Evolutionary conservation across 2,113 vertebrate species (phyloP).

Genomic region (Chaetodon trifascialis): DNA sequence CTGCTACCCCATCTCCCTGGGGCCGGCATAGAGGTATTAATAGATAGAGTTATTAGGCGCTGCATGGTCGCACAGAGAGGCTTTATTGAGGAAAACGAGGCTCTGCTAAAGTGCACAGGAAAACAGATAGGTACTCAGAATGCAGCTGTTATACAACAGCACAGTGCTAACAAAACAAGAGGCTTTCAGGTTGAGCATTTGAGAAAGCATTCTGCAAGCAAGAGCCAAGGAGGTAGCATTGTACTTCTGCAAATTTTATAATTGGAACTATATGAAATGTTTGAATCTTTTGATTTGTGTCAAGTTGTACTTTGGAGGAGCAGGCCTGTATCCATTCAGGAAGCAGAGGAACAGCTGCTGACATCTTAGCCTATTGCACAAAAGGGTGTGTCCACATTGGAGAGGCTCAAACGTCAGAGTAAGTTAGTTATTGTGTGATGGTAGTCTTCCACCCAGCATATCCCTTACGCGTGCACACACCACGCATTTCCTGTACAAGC

Average conservation of each 20-base stretch:
- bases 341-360: constrained; percentile 20
- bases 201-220: neutral
- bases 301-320: neutral
- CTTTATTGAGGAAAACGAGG: constrained; percentile 44
- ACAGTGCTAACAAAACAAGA: constrained; percentile 30
- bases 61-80: constrained; percentile 67
- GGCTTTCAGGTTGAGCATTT: neutral
- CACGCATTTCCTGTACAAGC: constrained; percentile 61
- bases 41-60: constrained; percentile 78
- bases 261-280: neutral
- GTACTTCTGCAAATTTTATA: neutral
- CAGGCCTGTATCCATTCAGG: neutral
- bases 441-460: constrained; percentile 31
- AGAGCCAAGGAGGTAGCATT: neutral
- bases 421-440: constrained; percentile 39
- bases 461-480: constrained; percentile 7
- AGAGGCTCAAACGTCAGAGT: constrained; percentile 49
- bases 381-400: constrained; percentile 52
- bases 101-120: constrained; percentile 46
- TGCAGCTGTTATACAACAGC: constrained; percentile 61
- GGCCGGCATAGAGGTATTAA: constrained; percentile 78
- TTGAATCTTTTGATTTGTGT: neutral
- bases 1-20: constrained; percentile 82
- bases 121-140: constrained; percentile 54
- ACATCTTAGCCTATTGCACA: constrained; percentile 43